Evolutionary conservation across 2,888 invertebrate species (phyloP).

Genomic region (Bombyx huttoni): DNA sequence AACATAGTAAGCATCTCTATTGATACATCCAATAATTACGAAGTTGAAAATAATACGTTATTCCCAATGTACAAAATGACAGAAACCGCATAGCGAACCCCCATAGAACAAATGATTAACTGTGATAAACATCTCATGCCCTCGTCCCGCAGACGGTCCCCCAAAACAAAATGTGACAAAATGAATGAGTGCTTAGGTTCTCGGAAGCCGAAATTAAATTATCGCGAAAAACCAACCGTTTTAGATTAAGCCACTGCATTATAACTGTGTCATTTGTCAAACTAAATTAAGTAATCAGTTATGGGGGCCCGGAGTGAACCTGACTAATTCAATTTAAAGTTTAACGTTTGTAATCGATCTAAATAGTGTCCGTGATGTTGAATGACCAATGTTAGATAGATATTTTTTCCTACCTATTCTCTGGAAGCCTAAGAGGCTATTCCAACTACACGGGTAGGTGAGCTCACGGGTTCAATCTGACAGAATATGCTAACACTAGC

Average conservation of each 20-base stretch:
- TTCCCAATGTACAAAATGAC: slow-evolving; percentile 2
- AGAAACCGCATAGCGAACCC: slow-evolving; percentile 22
- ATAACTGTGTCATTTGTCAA: background rate
- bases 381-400: too few species aligned
- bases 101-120: slow-evolving; percentile 43
- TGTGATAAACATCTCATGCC: slow-evolving; percentile 42
- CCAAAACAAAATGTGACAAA: slow-evolving; percentile 30
- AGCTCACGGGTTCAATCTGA: too few species aligned
- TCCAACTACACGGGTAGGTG: too few species aligned
- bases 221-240: slow-evolving; percentile 13
- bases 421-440: too few species aligned
- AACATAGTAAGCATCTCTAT: background rate
- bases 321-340: too few species aligned
- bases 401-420: too few species aligned
- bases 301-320: background rate
- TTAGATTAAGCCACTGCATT: background rate
- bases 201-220: slow-evolving; percentile 36
- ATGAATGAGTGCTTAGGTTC: slow-evolving; percentile 29
- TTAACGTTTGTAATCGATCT: too few species aligned
- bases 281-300: background rate
- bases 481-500: too few species aligned
- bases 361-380: too few species aligned
- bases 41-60: background rate
- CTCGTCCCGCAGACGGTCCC: slow-evolving; percentile 42
- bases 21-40: background rate